Percentiles rank a stretch among this genome's conserved stretches.
Conservation (phyloP, 2,888 invertebrate genomes). For the Antheraea yamamai region DNA sequence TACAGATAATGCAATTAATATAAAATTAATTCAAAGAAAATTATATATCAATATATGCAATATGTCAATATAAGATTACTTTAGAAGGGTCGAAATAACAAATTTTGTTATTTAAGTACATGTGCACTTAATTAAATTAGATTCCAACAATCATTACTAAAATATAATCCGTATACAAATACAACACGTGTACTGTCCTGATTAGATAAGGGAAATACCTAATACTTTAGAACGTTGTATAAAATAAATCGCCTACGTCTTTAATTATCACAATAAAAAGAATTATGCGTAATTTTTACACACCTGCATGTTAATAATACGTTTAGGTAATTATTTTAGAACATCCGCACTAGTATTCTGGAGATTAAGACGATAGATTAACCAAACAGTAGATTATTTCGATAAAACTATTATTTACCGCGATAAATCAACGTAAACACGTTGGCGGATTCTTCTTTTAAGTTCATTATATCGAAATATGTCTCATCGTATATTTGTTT, state of each 20-base stretch:
- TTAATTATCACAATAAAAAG: neutral
- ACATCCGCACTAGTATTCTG: neutral
- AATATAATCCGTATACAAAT: neutral
- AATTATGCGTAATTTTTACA: constrained; percentile 23
- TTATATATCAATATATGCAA: neutral
- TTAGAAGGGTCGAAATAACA: neutral
- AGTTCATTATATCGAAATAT: neutral
- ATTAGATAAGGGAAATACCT: constrained; percentile 13
- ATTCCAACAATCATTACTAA: neutral
- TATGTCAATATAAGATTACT: neutral
- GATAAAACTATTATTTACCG: neutral
- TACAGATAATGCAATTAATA: too few species aligned
- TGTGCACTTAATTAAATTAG: constrained; percentile 1
- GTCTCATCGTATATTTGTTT: neutral
- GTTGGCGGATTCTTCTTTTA: neutral
- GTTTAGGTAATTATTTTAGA: constrained; percentile 33
- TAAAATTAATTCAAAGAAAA: neutral
- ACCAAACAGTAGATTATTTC: neutral
- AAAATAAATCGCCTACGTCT: neutral
- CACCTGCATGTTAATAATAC: constrained; percentile 44
- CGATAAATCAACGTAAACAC: neutral
- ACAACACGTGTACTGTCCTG: constrained; percentile 2
- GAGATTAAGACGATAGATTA: neutral
- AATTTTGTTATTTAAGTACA: constrained; percentile 5
- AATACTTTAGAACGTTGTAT: neutral